A percentile compares a stretch with the other conserved stretches of the same genome.
phyloP scores from a whole-genome alignment of 2,888 invertebrate species.

The Brachylomia viminalis region DNA sequence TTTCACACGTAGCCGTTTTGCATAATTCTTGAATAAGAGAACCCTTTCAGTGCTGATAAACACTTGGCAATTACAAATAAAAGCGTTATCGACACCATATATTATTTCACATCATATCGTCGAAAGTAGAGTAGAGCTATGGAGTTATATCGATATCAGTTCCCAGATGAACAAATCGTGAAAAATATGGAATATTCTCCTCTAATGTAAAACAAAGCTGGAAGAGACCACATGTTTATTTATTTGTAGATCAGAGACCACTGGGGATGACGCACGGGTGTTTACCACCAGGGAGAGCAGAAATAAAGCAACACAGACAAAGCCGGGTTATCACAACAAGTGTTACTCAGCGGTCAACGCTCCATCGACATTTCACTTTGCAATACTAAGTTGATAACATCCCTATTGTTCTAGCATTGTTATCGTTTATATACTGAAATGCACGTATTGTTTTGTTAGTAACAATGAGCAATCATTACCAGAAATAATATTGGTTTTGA shows the following conservation, averaged over 20 bases:
- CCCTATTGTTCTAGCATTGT: constrained; percentile 79
- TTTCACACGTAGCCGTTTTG: constrained; percentile 52
- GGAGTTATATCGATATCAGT: constrained; percentile 21
- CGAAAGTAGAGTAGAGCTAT: constrained; percentile 9
- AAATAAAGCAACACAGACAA: constrained; percentile 84
- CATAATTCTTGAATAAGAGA: constrained; percentile 56
- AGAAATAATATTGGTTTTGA: constrained; percentile 65
- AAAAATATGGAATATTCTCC: constrained; percentile 59
- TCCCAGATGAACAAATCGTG: background rate
- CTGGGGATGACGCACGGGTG: constrained; percentile 87
- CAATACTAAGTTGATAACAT: constrained; percentile 80
- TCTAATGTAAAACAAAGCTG: constrained; percentile 67
- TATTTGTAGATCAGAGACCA: constrained; percentile 85
- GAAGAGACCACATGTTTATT: constrained; percentile 79
- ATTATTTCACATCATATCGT: constrained; percentile 11
- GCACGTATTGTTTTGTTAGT: constrained; percentile 68
- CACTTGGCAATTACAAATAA: constrained; percentile 20
- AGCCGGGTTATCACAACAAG: constrained; percentile 82
- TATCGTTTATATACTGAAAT: constrained; percentile 69
- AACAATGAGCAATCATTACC: constrained; percentile 65
- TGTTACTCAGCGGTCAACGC: constrained; percentile 84
- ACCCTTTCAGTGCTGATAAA: constrained; percentile 47
- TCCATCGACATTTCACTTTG: constrained; percentile 78
- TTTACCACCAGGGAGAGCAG: constrained; percentile 87
- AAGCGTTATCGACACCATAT: constrained; percentile 13